Evolutionary conservation across 2,888 invertebrate species (phyloP).

Genomic region (Rhagonycha lutea): DNA sequence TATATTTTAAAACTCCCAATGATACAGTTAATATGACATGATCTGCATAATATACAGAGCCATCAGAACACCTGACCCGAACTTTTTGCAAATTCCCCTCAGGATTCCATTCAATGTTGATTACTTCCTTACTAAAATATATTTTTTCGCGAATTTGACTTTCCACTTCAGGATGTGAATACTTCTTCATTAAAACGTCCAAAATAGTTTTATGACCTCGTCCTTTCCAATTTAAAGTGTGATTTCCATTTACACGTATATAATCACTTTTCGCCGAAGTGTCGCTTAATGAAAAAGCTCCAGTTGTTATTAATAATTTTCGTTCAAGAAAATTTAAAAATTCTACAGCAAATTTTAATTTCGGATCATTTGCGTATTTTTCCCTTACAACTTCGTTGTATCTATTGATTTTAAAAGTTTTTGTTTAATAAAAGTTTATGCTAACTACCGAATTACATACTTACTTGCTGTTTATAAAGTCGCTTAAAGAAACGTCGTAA

Average conservation of each 20-base stretch:
- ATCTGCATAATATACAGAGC: constrained; percentile 57
- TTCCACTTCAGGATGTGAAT: background rate
- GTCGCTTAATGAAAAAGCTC: constrained; percentile 67
- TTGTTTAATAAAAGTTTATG: constrained; percentile 30
- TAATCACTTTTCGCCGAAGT: constrained; percentile 71
- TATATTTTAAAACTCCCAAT: constrained; percentile 68
- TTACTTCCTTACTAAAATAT: constrained; percentile 11
- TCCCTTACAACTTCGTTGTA: background rate
- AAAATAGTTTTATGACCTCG: constrained; percentile 71
- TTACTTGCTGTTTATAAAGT: constrained; percentile 45
- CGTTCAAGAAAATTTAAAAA: constrained; percentile 6
- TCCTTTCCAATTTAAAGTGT: constrained; percentile 73
- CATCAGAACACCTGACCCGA: constrained; percentile 56
- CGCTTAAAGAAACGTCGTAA: constrained; percentile 40
- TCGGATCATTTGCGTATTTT: background rate
- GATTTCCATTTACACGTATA: constrained; percentile 71
- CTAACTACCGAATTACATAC: constrained; percentile 23
- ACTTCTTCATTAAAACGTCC: constrained; percentile 61
- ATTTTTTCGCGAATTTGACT: background rate
- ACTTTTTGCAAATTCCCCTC: background rate
- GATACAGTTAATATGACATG: constrained; percentile 69
- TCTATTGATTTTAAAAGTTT: constrained; percentile 22
- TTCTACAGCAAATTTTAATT: background rate
- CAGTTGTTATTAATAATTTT: constrained; percentile 50
- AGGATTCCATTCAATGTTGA: constrained; percentile 4